Evolutionary conservation across 2,113 vertebrate species (phyloP), one percentile per base, ranked within the genome.

Genomic region (Megaceryle maxima): DNA sequence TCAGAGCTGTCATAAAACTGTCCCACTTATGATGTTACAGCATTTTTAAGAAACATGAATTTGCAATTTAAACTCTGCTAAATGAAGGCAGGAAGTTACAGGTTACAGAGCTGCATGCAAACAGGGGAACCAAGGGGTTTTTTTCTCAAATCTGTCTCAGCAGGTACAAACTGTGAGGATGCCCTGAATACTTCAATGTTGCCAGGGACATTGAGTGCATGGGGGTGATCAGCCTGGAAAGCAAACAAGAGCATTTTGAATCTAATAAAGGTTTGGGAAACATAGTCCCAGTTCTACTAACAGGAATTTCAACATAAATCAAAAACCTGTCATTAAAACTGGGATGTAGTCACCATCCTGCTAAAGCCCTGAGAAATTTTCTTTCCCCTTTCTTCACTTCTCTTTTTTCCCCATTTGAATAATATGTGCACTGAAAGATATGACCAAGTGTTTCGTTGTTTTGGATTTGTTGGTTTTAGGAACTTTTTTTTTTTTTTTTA

Each of bases 11-110:
- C 96, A 97, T 96, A 96, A 97, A 97, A 96, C 96, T 97, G 94
- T 96, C 96, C 97, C 96, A 96, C 96, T 97, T 96, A 96, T 92
- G 97, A 96, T 95, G 95, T 96, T 97, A 94, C 91, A 96, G 95
- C 96, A 97, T 95, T 97, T 97, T 96, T 96, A 97, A 97, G 96
- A 94, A 97, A 97, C 95, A 97, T 96, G 95, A 96, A 96, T 96
- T 97, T 96, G 94, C 96, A 96, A 96, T 96, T 97, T 96, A 96
- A 97, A 96, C 96, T 96, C 93, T 87, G 85, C 64, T 97, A 97
- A 96, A 93, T 39, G 95, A 96, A 97, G 80, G 85, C 86, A 92
- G 91, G 96, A 93, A 94, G 90, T 96, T 97, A 79, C 96, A 97
- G 91, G 94, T 97, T 97, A 96, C 87, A 72, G 90, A 95, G 80